phyloP scores from a whole-genome alignment of 2,113 vertebrate species.

The Prochilodus magdalenae region DNA sequence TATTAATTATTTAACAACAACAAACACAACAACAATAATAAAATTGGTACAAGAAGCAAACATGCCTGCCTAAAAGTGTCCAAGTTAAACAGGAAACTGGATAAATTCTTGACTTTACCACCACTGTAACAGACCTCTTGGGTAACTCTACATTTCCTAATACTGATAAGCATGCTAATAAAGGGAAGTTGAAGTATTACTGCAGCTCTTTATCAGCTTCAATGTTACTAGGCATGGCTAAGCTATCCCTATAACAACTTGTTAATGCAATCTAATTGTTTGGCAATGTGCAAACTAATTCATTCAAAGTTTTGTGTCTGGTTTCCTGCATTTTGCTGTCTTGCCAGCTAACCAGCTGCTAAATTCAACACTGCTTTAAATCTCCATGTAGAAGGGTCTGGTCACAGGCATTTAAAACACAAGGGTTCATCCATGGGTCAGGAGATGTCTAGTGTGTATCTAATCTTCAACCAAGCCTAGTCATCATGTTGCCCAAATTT shows the following conservation, averaged over 20 bases:
- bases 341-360: conserved; percentile 1
- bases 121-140: too few relatives aligned
- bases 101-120: too few relatives aligned
- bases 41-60: too few relatives aligned
- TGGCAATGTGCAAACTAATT: not conserved
- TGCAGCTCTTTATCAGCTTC: not conserved
- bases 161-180: not conserved
- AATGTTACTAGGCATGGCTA: not conserved
- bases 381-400: not conserved
- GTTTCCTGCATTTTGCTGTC: not conserved
- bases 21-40: too few relatives aligned
- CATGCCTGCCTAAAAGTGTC: too few relatives aligned
- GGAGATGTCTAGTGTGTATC: not conserved
- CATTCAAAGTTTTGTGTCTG: not conserved
- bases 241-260: not conserved
- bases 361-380: conserved; percentile 10
- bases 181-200: not conserved
- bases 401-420: not conserved
- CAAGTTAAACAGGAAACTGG: too few relatives aligned
- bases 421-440: conserved; percentile 33
- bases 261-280: not conserved
- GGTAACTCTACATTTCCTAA: too few relatives aligned
- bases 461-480: not conserved
- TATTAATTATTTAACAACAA: too few relatives aligned
- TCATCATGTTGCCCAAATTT: not conserved